Evolutionary conservation across 2,113 vertebrate species (phyloP), one percentile per base, ranked within the genome.

Genomic region (cattle (Bos taurus)): DNA sequence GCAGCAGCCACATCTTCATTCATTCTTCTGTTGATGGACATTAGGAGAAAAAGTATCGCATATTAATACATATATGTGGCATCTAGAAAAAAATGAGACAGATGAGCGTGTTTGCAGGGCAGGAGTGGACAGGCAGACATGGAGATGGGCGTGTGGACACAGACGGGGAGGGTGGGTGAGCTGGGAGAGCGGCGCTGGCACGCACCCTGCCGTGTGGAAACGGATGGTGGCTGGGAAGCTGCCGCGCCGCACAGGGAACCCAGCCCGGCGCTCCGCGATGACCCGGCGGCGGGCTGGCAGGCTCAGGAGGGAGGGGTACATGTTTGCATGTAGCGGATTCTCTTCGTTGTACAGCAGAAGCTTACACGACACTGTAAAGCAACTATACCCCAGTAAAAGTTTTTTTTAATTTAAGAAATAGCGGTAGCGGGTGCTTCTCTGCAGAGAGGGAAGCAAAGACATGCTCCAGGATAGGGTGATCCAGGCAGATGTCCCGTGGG

Each of bases 181-280:
- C 36, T 3, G 5, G 67, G 36, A 7, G 67, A 12, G 11, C 36
- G 2, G 19, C 5, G 6, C n/a, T 6, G 67, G 23, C 36, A 1
- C 67, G 4, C 19, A 23, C 36, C 1, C 36, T 2, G 67, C 19
- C 10, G 5, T 11, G 19, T 0, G 67, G 11, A 11, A 3, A 3
- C 19, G 5, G 19, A 6, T 0, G 67, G 19, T 36, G 1, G 21
- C 7, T 0, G 71, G 71, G 36, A 11, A 2, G 71, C 67, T 17
- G 67, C 67, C 2, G 10, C 8, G 5, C 19, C 2, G 67, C 64
- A 0, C 36, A 5, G 21, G 67, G 36, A 36, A 36, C 36, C 21
- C 67, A 13, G 10, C n/a, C n/a, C 11, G 1, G 21, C 5, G 36
- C 36, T 25, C 36, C 6, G 36, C 7, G 71, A 25, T 7, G 36